Percentiles rank a stretch among this genome's conserved stretches.
Evolutionary conservation across 2,888 invertebrate species (phyloP).

Genomic region (Scelioninae gen. 2): DNA sequence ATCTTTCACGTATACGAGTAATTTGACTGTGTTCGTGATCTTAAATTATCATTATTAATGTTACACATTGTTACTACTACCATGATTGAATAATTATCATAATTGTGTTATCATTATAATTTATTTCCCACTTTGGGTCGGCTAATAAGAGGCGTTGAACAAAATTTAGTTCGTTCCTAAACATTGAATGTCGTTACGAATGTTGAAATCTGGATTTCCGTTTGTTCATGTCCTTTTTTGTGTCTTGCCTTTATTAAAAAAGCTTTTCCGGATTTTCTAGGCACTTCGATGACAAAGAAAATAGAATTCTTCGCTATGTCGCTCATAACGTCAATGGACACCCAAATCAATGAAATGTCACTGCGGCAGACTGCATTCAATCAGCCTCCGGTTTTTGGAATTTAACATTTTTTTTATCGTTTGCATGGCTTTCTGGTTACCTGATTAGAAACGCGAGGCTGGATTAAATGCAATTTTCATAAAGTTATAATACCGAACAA

Average conservation of each 20-base stretch:
- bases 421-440: conserved; percentile 7
- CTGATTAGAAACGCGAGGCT: conserved; percentile 32
- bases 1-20: too few species aligned
- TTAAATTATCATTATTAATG: too few species aligned
- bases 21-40: too few species aligned
- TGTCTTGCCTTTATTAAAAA: conserved; percentile 51
- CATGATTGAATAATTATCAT: too few species aligned
- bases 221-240: conserved; percentile 44
- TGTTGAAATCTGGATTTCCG: conserved; percentile 52
- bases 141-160: neutral
- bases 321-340: conserved; percentile 60
- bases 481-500: too few species aligned
- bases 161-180: conserved; percentile 17
- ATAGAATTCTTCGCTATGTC: conserved; percentile 60
- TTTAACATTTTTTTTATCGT: conserved; percentile 1
- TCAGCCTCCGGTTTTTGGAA: conserved; percentile 28
- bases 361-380: conserved; percentile 47
- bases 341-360: conserved; percentile 51
- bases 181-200: conserved; percentile 35
- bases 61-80: too few species aligned
- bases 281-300: conserved; percentile 61
- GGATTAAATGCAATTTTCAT: conserved; percentile 44
- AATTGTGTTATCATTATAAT: neutral
- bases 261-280: conserved; percentile 59
- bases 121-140: neutral